These are phyloP conservation scores for Pseudomyrmex flavicornis DNA, from an alignment of 1,140 invertebrate species.

Conservation along the genomic window DNA sequence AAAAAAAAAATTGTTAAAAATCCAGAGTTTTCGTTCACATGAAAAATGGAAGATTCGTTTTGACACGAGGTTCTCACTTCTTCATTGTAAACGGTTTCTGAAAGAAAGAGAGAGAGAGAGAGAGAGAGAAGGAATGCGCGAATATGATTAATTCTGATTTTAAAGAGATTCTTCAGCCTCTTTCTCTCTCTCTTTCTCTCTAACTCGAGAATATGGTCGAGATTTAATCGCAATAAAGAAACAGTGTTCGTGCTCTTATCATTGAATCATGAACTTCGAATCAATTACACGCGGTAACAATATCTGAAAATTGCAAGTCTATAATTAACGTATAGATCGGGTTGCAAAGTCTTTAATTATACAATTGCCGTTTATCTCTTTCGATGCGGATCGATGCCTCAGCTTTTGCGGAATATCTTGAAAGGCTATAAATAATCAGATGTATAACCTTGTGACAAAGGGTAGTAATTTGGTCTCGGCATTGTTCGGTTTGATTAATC, in stretches of 20 bases:
- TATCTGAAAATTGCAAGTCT: slow-evolving; percentile 47
- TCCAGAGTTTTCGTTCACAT: not conserved
- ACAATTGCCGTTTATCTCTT: slow-evolving; percentile 28
- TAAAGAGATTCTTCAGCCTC: not conserved
- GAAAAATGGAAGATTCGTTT: not conserved
- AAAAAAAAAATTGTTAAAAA: not conserved
- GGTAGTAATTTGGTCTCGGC: slow-evolving; percentile 1
- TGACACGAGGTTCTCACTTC: not conserved
- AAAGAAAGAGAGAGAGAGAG: no score
- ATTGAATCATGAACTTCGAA: slow-evolving; percentile 10
- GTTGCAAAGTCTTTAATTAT: slow-evolving; percentile 31
- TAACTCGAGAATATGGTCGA: not conserved
- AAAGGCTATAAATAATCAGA: not conserved
- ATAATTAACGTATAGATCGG: slow-evolving; percentile 36
- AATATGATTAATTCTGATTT: slow-evolving; percentile 3
- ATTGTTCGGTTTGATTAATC: slow-evolving; percentile 10
- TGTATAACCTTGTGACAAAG: not conserved
- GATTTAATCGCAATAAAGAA: slow-evolving; percentile 13
- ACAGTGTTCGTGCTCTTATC: slow-evolving; percentile 28
- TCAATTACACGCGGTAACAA: slow-evolving; percentile 50
- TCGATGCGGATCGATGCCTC: not conserved
- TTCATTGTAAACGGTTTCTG: no score
- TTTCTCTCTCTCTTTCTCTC: not conserved
- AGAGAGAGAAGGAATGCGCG: not conserved
- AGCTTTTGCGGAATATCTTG: not conserved